Evolutionary conservation across 2,888 invertebrate species (phyloP), one percentile per base, ranked within the genome.

Genomic region (Lasius platythorax): DNA sequence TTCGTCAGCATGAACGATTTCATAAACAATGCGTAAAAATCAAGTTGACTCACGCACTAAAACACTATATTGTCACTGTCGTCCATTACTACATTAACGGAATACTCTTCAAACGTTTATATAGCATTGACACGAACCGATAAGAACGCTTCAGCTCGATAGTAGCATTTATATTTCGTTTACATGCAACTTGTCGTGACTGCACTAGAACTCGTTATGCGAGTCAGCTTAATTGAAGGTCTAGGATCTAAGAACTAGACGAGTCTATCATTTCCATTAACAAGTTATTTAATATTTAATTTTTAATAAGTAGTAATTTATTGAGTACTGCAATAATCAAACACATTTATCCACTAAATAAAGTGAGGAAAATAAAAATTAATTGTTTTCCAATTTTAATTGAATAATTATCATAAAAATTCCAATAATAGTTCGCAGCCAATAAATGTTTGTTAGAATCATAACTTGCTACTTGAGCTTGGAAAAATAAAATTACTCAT

Each of bases 131-230:
- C 88, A 78, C 73, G 67, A 82, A 56, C 81, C 82, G 91, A 91
- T 91, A 91, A 91, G 86, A 23, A 86, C 82, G 37, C 72, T 66
- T 74, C 74, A 68, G 76, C 64, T 58, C 46, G 87, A 91, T 91
- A 88, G 84, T 63, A 56, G 30, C 30, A 86, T 88, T 85, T 82
- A 81, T 87, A 46, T 33, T 56, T 84, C 75, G 18, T 58, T 61
- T 58, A 28, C 61, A n/a, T 64, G 37, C 50, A 61, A 28, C 61
- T 74, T 74, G n/a, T 74, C 30, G 61, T 43, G 30, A 74, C 30
- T 74, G 2, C 11, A 6, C 28, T 40, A 58, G 8, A 73, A 23
- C 58, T 73, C 4, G 12, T 37, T 28, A 28, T 61, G 23, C 28
- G 11, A 11, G 8, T 58, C 28, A 61, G 5, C 1, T 28, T 61